These are phyloP conservation scores for Halcyon badia DNA, from an alignment of 2,797 vertebrate species.

Conservation along the genomic window DNA sequence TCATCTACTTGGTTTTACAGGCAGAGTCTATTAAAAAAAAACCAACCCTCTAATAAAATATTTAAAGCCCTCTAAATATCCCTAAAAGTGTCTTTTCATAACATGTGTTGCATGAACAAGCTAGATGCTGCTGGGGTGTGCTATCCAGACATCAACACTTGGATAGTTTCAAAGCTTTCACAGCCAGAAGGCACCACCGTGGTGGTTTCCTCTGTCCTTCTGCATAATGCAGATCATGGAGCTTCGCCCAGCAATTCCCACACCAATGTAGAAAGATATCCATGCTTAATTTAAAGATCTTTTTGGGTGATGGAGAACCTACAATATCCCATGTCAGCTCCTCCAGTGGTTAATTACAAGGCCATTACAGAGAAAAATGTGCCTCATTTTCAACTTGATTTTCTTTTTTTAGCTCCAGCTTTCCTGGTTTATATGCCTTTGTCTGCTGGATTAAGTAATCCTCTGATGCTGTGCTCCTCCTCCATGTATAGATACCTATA, in stretches of 20 bases:
- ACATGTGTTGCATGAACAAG: slow-evolving; percentile 11
- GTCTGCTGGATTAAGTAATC: neutral
- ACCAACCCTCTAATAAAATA: slow-evolving; percentile 22
- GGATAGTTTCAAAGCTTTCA: slow-evolving; percentile 21
- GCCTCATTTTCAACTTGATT: neutral
- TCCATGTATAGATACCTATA: neutral
- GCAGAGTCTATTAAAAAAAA: neutral
- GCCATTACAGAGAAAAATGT: slow-evolving; percentile 42
- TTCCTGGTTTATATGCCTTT: neutral
- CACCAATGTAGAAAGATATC: neutral
- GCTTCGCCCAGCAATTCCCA: slow-evolving; percentile 40
- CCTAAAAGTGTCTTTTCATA: slow-evolving; percentile 36
- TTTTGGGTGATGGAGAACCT: slow-evolving; percentile 46
- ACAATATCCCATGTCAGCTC: slow-evolving; percentile 1
- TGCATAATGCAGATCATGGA: slow-evolving; percentile 40
- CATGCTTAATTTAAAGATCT: neutral
- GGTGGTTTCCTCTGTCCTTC: slow-evolving; percentile 31
- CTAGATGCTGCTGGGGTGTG: neutral
- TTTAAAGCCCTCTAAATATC: slow-evolving; percentile 62
- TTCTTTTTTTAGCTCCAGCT: neutral
- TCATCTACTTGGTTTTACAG: slow-evolving; percentile 32
- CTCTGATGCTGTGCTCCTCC: neutral
- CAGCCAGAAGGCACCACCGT: slow-evolving; percentile 2
- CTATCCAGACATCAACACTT: neutral
- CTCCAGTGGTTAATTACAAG: slow-evolving; percentile 53